Base-by-base conservation (phyloP, 2,797 vertebrate species). In the Labroides dimidiatus region DNA sequence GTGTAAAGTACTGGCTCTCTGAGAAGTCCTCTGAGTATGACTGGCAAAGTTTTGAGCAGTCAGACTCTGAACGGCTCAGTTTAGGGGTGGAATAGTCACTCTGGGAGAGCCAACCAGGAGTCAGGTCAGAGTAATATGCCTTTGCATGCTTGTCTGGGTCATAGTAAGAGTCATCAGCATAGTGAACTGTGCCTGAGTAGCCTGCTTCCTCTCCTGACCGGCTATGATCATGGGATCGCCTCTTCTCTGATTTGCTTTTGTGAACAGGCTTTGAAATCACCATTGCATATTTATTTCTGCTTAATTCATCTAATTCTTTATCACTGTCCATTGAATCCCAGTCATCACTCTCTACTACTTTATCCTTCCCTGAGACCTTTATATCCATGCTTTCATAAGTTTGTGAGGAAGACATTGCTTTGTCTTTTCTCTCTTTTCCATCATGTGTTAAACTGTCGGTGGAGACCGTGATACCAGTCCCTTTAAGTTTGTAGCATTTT, bases 321-420 rank as follows among this genome's bases (percentile, higher is more conserved):
- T 98, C 97, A 64, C 96, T 98, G 87, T 96, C 95, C 90, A 96
- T 95, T 21, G 95, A 97, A 72, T 95, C 96, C 97, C 97, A 98
- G 65, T 94, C 93, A 69, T 94, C 96, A 52, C 95, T 94, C 85
- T 96, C 96, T 10, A 84, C 87, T 81, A 87, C 87, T 91, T 95
- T 96, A 37, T 99, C 97, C 65, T 94, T 91, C 4, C 91, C 89
- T 70, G 95, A 93, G 78, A 95, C 77, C 70, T 97, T 99, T 78
- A 99, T 96, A 76, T 99, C 96, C 97, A 99, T 99, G 87, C 97
- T 99, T 87, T 99, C 98, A 7, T 99, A 99, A 0, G 98, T 99
- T 92, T 99, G 98, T 21, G 98, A 99, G 10, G 96, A 96, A 64
- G 96, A 92, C 77, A 99, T 91, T 16, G 89, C 87, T 86, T 95